Conservation (phyloP, 1,140 invertebrate species). For the Platorchestia sp. region DNA sequence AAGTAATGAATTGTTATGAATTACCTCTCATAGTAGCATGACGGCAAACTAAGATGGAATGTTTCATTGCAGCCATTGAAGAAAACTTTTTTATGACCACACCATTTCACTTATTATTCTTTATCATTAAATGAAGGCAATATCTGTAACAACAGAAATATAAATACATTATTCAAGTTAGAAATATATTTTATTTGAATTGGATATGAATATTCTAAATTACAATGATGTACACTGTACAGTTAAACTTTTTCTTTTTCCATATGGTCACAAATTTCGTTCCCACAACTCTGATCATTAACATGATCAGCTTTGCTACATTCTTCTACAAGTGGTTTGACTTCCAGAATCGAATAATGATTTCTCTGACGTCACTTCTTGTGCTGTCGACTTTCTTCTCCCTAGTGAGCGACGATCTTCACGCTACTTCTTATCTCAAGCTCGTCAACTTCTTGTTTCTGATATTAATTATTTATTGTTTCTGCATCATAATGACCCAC, state of each 20-base stretch:
- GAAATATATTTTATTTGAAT: too few species aligned
- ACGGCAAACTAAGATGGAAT: too few species aligned
- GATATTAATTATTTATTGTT: slow-evolving; percentile 59
- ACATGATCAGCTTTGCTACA: slow-evolving; percentile 55
- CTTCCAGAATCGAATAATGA: slow-evolving; percentile 62
- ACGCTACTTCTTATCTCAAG: slow-evolving; percentile 63
- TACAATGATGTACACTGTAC: too few species aligned
- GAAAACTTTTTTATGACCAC: too few species aligned
- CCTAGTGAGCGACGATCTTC: slow-evolving; percentile 58
- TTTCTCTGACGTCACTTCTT: slow-evolving; percentile 60
- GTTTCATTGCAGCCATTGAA: too few species aligned
- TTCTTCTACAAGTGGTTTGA: slow-evolving; percentile 61
- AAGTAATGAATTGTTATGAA: too few species aligned
- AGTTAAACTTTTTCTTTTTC: not conserved
- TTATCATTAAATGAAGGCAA: too few species aligned
- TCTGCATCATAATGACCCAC: slow-evolving; percentile 63
- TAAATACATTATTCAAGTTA: too few species aligned
- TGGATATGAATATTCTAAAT: too few species aligned
- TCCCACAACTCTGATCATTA: slow-evolving; percentile 58
- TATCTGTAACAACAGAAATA: too few species aligned
- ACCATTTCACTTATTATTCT: too few species aligned
- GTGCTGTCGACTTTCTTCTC: slow-evolving; percentile 61
- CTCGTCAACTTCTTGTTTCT: slow-evolving; percentile 58
- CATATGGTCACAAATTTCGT: slow-evolving; percentile 54
- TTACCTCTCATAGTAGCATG: too few species aligned